These are phyloP conservation scores for Amblyopsis rosae DNA, from an alignment of 2,113 vertebrate genomes.

Conservation along the genomic window DNA sequence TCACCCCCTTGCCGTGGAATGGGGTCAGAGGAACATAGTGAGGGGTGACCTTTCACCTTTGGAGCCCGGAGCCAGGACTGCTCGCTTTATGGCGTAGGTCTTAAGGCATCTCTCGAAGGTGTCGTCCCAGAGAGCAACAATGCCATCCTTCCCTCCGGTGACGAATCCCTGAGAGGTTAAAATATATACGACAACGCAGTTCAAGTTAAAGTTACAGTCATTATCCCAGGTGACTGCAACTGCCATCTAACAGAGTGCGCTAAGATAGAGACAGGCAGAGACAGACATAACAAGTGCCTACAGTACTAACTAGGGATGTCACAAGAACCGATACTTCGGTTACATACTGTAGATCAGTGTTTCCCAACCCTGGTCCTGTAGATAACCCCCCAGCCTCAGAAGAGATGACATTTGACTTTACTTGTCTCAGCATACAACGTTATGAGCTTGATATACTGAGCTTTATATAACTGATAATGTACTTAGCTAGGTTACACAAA, in stretches of 20 bases:
- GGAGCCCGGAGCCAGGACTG: slow-evolving; percentile 93
- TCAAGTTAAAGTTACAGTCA: neutral
- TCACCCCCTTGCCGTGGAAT: neutral
- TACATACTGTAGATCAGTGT: too few relatives aligned
- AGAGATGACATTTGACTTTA: too few relatives aligned
- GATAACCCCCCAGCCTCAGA: too few relatives aligned
- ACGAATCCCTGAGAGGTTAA: slow-evolving; percentile 86
- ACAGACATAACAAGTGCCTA: neutral
- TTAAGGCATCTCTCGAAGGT: slow-evolving; percentile 97
- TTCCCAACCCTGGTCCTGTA: too few relatives aligned
- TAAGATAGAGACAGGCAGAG: neutral
- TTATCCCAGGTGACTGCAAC: slow-evolving; percentile 1
- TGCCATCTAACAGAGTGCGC: neutral
- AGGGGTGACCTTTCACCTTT: slow-evolving; percentile 83
- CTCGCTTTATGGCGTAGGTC: slow-evolving; percentile 96
- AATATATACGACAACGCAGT: slow-evolving; percentile 13
- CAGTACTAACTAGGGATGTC: too few relatives aligned
- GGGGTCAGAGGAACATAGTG: neutral
- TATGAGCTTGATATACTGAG: too few relatives aligned
- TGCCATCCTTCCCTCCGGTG: slow-evolving; percentile 96
- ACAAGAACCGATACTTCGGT: too few relatives aligned
- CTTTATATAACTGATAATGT: too few relatives aligned
- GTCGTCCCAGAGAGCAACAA: slow-evolving; percentile 97
- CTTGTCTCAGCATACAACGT: too few relatives aligned
- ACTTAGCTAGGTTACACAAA: too few relatives aligned